A percentile compares a stretch with the other conserved stretches of the same genome.
These are phyloP conservation scores for Botia kubotai DNA, from an alignment of 2,797 vertebrate species.

Conservation along the genomic window DNA sequence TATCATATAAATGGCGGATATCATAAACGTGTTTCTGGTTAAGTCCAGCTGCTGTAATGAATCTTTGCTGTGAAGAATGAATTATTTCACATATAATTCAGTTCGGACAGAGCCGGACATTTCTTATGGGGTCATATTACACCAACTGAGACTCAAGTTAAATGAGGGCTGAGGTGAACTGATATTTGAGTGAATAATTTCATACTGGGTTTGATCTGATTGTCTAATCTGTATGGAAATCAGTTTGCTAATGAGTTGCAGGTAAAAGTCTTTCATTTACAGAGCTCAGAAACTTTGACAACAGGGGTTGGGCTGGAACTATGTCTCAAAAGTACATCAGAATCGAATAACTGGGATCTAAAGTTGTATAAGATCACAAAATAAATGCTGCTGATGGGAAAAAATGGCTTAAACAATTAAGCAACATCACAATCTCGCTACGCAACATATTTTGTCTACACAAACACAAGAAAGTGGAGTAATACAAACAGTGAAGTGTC, in stretches of 20 bases:
- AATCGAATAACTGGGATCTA: neutral
- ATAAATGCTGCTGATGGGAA: neutral
- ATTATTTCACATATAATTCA: constrained; percentile 15
- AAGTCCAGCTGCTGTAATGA: neutral
- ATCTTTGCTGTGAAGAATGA: constrained; percentile 24
- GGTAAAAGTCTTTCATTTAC: constrained; percentile 9
- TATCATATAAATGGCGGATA: neutral
- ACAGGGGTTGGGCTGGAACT: neutral
- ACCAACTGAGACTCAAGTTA: neutral
- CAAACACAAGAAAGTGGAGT: neutral
- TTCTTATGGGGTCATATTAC: constrained; percentile 13
- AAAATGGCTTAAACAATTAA: neutral
- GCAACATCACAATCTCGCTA: neutral
- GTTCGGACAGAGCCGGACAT: constrained; percentile 11
- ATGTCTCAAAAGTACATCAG: neutral
- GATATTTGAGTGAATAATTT: constrained; percentile 39
- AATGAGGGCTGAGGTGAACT: constrained; percentile 20
- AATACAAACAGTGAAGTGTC: neutral
- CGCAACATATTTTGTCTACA: no score
- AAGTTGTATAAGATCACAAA: neutral
- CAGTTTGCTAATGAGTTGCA: constrained; percentile 27
- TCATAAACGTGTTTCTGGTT: constrained; percentile 1
- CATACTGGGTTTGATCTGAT: constrained; percentile 23
- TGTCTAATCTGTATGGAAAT: constrained; percentile 48
- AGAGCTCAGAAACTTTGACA: neutral